Evolutionary conservation across 2,797 vertebrate species (phyloP), one percentile per base, ranked within the genome.

Genomic region (Leptatherina wallacei): DNA sequence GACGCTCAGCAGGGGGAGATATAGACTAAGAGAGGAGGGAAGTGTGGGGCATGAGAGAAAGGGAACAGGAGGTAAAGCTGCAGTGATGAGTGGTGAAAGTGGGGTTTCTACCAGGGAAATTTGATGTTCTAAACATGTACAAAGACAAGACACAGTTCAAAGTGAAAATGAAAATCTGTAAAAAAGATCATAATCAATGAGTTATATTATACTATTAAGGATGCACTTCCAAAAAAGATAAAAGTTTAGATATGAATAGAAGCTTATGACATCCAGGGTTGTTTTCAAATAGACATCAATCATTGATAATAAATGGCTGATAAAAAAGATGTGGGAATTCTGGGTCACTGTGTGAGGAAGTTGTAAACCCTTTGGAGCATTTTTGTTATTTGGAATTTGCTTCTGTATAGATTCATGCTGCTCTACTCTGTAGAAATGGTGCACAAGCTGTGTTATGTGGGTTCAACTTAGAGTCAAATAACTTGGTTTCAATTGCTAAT

Each of bases 1-100:
- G 83, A 59, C 1, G 36, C 78, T 73, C 82, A 82, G 81, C 73
- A 80, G 83, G 83, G 79, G 81, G 82, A 80, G 84, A n/a, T 62
- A 59, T 38, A 69, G 78, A 81, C 60, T 68, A 55, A 29, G 72
- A 44, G 64, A 80, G 69, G 5, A 22, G 7, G 22, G 57, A 30
- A 27, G 13, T 30, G 16, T 49, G 2, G 20, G 62, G 60, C 71
- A 16, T 27, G 54, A 52, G 6, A 71, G 70, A 12, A n/a, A 79
- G 33, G 38, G 61, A 64, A 49, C 36, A 32, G 20, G 3, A 63
- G 52, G 32, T 2, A 59, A 27, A 65, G 42, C 42, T n/a, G 5
- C 44, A 51, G 61, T 38, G 6, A 57, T 60, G 35, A 20, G 44
- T 1, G 24, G 44, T n/a, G 29, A 10, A 61, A 64, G 60, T 33